A percentile compares a stretch with the other conserved stretches of the same genome.
These are phyloP conservation scores for Salarias fasciatus DNA, from an alignment of 2,797 vertebrate species.

Conservation along the genomic window DNA sequence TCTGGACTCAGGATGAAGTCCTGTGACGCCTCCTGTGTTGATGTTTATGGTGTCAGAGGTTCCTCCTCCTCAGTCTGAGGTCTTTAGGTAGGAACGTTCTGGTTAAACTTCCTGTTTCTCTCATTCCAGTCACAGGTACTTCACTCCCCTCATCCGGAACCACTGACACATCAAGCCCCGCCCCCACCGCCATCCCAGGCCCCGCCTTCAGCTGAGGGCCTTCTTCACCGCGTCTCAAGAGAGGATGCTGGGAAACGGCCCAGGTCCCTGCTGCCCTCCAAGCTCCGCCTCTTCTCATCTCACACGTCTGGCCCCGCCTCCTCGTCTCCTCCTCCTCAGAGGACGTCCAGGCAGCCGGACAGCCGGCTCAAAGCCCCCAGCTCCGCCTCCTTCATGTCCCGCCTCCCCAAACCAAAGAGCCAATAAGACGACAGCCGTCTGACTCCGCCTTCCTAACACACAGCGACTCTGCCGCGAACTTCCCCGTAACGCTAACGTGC, in stretches of 20 bases:
- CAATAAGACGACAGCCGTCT: slow-evolving; percentile 71
- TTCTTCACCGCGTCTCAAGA: not conserved
- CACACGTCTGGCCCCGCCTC: slow-evolving; percentile 16
- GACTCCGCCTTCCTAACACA: slow-evolving; percentile 1
- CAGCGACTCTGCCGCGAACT: not conserved
- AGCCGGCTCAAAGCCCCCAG: slow-evolving; percentile 9
- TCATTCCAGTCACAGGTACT: slow-evolving; percentile 90
- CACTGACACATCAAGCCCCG: slow-evolving; percentile 39
- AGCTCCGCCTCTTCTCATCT: slow-evolving; percentile 59
- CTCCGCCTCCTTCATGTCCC: slow-evolving; percentile 71
- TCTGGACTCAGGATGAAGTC: too few species aligned
- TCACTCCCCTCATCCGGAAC: slow-evolving; percentile 87
- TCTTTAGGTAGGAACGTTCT: too few species aligned
- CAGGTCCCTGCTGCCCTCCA: slow-evolving; percentile 55
- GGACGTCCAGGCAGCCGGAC: slow-evolving; percentile 21
- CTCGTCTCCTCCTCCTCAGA: not conserved
- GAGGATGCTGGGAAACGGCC: slow-evolving; percentile 2
- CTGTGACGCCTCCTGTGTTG: too few species aligned
- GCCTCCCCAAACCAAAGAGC: slow-evolving; percentile 93
- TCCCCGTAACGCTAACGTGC: too few species aligned
- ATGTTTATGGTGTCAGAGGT: too few species aligned
- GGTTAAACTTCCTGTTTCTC: too few species aligned
- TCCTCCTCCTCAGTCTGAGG: too few species aligned
- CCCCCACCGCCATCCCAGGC: not conserved
- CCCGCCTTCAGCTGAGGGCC: not conserved